A percentile compares a stretch with the other conserved stretches of the same genome.
Evolutionary conservation across 2,888 invertebrate genomes (phyloP).

Genomic region (Cryptophagus acutangulus): DNA sequence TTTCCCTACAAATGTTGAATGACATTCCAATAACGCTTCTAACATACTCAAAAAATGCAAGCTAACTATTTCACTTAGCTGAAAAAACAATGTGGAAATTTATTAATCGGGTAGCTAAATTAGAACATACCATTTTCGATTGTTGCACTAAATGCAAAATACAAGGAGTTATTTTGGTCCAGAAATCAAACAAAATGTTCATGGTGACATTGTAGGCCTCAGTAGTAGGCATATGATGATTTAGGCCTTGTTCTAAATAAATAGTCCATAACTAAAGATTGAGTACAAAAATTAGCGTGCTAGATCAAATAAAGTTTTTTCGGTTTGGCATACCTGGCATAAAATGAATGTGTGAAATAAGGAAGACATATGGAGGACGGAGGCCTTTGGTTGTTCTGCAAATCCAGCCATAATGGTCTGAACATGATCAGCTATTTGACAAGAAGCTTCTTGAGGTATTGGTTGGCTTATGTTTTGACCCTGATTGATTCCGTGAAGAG

Average conservation of each 20-base stretch:
- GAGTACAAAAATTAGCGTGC: slow-evolving; percentile 7
- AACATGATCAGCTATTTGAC: slow-evolving; percentile 95
- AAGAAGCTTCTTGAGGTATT: slow-evolving; percentile 92
- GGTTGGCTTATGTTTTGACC: slow-evolving; percentile 64
- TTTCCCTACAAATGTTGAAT: slow-evolving; percentile 87
- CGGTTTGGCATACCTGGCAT: slow-evolving; percentile 69
- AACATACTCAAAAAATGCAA: slow-evolving; percentile 91
- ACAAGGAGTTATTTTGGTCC: slow-evolving; percentile 96
- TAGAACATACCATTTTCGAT: slow-evolving; percentile 75
- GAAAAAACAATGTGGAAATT: slow-evolving; percentile 26
- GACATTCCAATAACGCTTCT: slow-evolving; percentile 92
- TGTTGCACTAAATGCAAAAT: slow-evolving; percentile 88
- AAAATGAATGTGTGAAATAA: slow-evolving; percentile 95
- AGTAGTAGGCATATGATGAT: slow-evolving; percentile 56
- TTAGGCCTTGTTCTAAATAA: slow-evolving; percentile 87
- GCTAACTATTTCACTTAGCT: slow-evolving; percentile 97
- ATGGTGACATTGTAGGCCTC: slow-evolving; percentile 71
- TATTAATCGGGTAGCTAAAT: not conserved
- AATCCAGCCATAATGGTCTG: slow-evolving; percentile 96
- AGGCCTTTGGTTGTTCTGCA: slow-evolving; percentile 90
- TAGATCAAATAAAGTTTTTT: not conserved
- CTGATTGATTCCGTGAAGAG: slow-evolving; percentile 55
- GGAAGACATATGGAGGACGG: slow-evolving; percentile 91
- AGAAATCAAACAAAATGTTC: slow-evolving; percentile 91
- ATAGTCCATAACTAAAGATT: slow-evolving; percentile 83